These are phyloP conservation scores for Mamestra configurata DNA, from an alignment of 1,140 invertebrate genomes.

Conservation along the genomic window DNA sequence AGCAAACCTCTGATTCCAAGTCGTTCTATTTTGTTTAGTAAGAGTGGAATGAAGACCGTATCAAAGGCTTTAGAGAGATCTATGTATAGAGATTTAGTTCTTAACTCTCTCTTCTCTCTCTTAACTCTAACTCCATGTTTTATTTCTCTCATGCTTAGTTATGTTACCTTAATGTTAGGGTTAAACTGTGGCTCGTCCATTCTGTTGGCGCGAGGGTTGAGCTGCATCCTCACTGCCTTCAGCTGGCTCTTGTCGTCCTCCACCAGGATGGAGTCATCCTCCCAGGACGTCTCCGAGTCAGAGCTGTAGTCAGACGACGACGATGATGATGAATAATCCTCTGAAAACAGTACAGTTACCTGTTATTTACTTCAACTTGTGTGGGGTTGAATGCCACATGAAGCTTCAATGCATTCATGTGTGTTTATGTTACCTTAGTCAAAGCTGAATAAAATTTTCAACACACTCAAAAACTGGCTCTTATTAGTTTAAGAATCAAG, in stretches of 20 bases:
- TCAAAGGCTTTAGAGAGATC: too few relatives aligned
- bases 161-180: slow-evolving; percentile 70
- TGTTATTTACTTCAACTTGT: background rate
- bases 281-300: slow-evolving; percentile 80
- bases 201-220: slow-evolving; percentile 77
- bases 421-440: too few relatives aligned
- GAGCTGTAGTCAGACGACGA: slow-evolving; percentile 83
- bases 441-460: too few relatives aligned
- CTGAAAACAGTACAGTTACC: slow-evolving; percentile 39
- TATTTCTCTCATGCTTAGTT: too few relatives aligned
- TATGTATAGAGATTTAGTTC: too few relatives aligned
- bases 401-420: too few relatives aligned
- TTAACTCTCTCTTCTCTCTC: too few relatives aligned
- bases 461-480: too few relatives aligned
- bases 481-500: too few relatives aligned
- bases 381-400: too few relatives aligned
- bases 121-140: too few relatives aligned
- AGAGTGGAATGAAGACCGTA: background rate
- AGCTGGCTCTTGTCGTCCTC: slow-evolving; percentile 64
- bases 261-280: slow-evolving; percentile 80
- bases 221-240: slow-evolving; percentile 67
- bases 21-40: background rate
- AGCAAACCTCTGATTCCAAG: background rate
- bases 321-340: slow-evolving; percentile 82
- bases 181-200: slow-evolving; percentile 81